phyloP scores from a whole-genome alignment of 2,113 vertebrate genomes.

The Gymnarchus niloticus region DNA sequence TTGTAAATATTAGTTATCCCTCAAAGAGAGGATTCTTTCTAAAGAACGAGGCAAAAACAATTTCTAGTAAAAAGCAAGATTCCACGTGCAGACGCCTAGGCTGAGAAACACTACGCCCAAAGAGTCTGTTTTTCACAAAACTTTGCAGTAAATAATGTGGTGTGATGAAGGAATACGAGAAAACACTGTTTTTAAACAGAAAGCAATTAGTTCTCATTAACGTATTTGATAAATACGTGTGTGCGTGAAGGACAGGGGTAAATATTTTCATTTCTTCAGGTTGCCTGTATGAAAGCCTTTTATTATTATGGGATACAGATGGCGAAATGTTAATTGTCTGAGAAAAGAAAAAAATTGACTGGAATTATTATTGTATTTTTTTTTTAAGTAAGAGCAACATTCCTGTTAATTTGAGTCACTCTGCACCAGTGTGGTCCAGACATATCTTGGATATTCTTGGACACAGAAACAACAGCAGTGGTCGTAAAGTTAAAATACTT shows the following conservation, averaged over 20 bases:
- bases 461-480: background rate
- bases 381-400: constrained; percentile 32
- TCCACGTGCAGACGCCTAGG: background rate
- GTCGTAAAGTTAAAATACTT: constrained; percentile 19
- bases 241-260: background rate
- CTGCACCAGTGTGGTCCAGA: constrained; percentile 36
- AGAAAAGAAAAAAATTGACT: constrained; percentile 45
- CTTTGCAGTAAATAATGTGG: background rate
- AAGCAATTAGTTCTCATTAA: constrained; percentile 36
- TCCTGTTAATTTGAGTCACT: constrained; percentile 37
- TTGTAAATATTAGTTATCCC: background rate
- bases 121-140: constrained; percentile 28
- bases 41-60: background rate
- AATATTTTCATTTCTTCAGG: background rate
- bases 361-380: constrained; percentile 33
- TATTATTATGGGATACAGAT: constrained; percentile 31
- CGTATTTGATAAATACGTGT: constrained; percentile 7
- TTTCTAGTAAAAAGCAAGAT: background rate
- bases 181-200: constrained; percentile 34
- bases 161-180: constrained; percentile 34
- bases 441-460: constrained; percentile 16
- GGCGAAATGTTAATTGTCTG: constrained; percentile 41
- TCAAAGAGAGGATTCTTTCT: background rate
- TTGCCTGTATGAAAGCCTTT: background rate
- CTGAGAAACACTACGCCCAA: constrained; percentile 31